Evolutionary conservation across 2,888 invertebrate species (phyloP), one percentile per base, ranked within the genome.

Genomic region (Drosophila picticornis): DNA sequence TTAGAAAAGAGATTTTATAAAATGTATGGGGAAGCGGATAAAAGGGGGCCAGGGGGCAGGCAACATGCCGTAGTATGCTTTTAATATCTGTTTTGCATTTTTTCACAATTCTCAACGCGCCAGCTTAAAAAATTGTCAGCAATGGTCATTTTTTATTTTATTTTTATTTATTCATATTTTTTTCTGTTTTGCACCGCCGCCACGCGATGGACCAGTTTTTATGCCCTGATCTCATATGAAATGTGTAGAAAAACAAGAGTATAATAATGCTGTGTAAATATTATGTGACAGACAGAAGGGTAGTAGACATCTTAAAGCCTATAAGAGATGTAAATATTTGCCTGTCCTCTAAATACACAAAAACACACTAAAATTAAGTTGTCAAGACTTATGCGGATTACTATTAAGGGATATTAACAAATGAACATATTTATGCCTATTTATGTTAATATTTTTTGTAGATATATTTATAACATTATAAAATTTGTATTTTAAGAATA

Each of bases 51-150:
- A 5, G 22, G 10, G 10, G 31, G 46, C 25, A 50, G 50, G 50
- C 62, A 51, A 60, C 61, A 76, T 53, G 63, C 55, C 51, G 48
- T 58, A 72, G 66, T 70, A 77, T 81, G 84, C 73, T 87, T 89
- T 90, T 90, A 89, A 87, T 90, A 87, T 84, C 88, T 90, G 82
- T 90, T 84, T 90, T 75, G 68, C 60, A 72, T 85, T 85, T 81
- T 83, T 86, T 77, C 72, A 64, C 72, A 80, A 84, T 88, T 82
- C 72, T 73, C 75, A 73, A 66, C 66, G 71, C 58, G 81, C 65
- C 38, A 77, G 84, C 69, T 81, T 81, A 81, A 87, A 84, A 88
- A 87, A 90, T 82, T 74, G 80, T 82, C 90, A 87, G 89, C 90
- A 89, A 82, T 77, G 80, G 79, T 31, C 40, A 71, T 61, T 75